Percentiles rank a stretch among this genome's conserved stretches.
Conservation (phyloP, 1,140 invertebrate genomes). For the Ostrea edulis region DNA sequence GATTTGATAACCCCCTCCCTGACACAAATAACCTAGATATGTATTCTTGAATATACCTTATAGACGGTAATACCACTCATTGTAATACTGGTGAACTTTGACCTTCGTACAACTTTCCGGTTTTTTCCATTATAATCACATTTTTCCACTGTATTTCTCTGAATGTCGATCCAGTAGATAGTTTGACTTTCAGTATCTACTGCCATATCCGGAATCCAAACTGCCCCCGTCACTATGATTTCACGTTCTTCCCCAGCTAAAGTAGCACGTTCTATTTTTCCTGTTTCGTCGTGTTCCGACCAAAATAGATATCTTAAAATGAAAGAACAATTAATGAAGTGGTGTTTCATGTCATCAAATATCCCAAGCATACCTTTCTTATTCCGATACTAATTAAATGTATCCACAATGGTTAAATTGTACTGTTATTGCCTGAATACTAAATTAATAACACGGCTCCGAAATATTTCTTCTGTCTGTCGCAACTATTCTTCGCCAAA, state of each 20-base stretch:
- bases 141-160: slow-evolving; percentile 39
- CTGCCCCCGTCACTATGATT: slow-evolving; percentile 6
- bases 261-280: slow-evolving; percentile 90
- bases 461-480: too few species aligned
- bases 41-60: neutral
- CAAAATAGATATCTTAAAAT: slow-evolving; percentile 75
- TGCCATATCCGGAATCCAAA: slow-evolving; percentile 38
- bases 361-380: too few species aligned
- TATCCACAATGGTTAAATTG: too few species aligned
- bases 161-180: slow-evolving; percentile 46
- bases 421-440: too few species aligned
- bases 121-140: slow-evolving; percentile 42
- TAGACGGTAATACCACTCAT: slow-evolving; percentile 40
- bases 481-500: too few species aligned
- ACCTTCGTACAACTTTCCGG: slow-evolving; percentile 28
- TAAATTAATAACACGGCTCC: too few species aligned
- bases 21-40: too few species aligned
- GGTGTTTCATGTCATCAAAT: too few species aligned
- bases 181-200: slow-evolving; percentile 12
- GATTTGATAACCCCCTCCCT: too few species aligned
- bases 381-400: too few species aligned
- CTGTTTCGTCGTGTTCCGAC: slow-evolving; percentile 92
- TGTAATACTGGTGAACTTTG: slow-evolving; percentile 41
- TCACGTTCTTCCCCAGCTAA: slow-evolving; percentile 89
- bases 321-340: neutral